Percentiles rank a stretch among this genome's conserved stretches.
These are phyloP conservation scores for Nettapus auritus DNA, from an alignment of 2,113 vertebrate species.

Conservation along the genomic window DNA sequence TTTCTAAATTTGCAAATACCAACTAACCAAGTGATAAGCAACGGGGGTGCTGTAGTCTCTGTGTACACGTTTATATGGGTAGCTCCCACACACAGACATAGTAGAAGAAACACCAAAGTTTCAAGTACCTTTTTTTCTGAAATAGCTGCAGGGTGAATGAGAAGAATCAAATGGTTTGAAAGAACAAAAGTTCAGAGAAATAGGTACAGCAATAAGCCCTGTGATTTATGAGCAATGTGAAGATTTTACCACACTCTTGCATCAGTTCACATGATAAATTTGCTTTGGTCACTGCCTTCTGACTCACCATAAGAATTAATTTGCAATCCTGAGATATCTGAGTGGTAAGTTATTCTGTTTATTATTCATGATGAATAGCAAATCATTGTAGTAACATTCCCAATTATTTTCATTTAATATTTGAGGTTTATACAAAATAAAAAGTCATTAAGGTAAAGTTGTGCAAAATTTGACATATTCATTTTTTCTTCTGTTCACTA, in stretches of 20 bases:
- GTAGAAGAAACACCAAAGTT: neutral
- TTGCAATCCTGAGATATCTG: slow-evolving; percentile 5
- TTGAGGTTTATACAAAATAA: slow-evolving; percentile 16
- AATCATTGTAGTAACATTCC: neutral
- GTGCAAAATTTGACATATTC: neutral
- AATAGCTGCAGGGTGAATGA: neutral
- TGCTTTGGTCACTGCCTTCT: slow-evolving; percentile 44
- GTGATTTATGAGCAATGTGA: slow-evolving; percentile 46
- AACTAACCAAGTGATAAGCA: neutral
- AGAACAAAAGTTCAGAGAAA: slow-evolving; percentile 52
- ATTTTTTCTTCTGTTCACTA: neutral
- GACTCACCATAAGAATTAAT: slow-evolving; percentile 16
- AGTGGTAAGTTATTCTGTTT: slow-evolving; percentile 55
- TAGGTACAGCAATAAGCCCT: neutral
- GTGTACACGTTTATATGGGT: fast-evolving
- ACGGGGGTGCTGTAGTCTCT: fast-evolving
- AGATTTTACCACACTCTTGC: slow-evolving; percentile 31
- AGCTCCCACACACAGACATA: neutral
- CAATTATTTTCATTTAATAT: neutral
- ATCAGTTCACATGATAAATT: slow-evolving; percentile 43
- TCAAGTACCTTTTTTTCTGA: neutral
- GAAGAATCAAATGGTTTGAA: slow-evolving; percentile 22
- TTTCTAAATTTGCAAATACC: neutral
- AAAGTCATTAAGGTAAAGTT: neutral
- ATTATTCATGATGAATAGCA: slow-evolving; percentile 37